These are phyloP conservation scores for Myripristis murdjan DNA, from an alignment of 2,797 vertebrate genomes.

Conservation along the genomic window DNA sequence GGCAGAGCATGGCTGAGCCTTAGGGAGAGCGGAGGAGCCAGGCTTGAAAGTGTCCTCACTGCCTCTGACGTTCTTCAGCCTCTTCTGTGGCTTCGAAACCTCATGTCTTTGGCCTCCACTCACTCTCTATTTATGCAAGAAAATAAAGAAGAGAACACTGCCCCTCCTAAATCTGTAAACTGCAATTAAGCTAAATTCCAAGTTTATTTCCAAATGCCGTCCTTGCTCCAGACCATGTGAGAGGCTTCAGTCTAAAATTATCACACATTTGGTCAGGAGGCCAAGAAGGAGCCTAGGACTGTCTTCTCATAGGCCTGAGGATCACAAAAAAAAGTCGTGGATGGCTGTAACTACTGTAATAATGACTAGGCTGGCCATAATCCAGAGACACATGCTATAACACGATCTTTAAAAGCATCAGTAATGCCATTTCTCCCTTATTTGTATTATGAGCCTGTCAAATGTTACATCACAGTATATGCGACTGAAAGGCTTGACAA, in stretches of 20 bases:
- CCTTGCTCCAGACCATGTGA: constrained; percentile 89
- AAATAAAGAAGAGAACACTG: constrained; percentile 89
- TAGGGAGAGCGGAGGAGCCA: constrained; percentile 49
- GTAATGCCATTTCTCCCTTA: neutral
- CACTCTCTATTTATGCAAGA: constrained; percentile 89
- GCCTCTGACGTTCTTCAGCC: constrained; percentile 85
- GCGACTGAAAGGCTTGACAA: constrained; percentile 1
- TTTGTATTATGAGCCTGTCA: neutral
- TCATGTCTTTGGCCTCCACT: constrained; percentile 87
- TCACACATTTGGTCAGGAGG: constrained; percentile 87
- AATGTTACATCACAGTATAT: neutral
- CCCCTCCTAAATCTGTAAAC: constrained; percentile 91
- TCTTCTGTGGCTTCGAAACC: constrained; percentile 87
- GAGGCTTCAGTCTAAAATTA: constrained; percentile 88
- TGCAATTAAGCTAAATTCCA: constrained; percentile 91
- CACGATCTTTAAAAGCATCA: neutral
- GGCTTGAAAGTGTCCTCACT: constrained; percentile 76
- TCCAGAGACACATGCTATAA: constrained; percentile 15
- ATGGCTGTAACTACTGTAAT: constrained; percentile 56
- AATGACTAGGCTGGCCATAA: constrained; percentile 37
- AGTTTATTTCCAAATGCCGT: constrained; percentile 89
- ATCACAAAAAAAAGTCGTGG: constrained; percentile 60
- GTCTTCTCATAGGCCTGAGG: constrained; percentile 74
- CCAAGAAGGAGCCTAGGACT: constrained; percentile 77
- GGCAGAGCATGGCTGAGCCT: constrained; percentile 46